Evolutionary conservation across 1,140 invertebrate genomes (phyloP), one percentile per base, ranked within the genome.

Genomic region (Yoshiicerus persimilis): DNA sequence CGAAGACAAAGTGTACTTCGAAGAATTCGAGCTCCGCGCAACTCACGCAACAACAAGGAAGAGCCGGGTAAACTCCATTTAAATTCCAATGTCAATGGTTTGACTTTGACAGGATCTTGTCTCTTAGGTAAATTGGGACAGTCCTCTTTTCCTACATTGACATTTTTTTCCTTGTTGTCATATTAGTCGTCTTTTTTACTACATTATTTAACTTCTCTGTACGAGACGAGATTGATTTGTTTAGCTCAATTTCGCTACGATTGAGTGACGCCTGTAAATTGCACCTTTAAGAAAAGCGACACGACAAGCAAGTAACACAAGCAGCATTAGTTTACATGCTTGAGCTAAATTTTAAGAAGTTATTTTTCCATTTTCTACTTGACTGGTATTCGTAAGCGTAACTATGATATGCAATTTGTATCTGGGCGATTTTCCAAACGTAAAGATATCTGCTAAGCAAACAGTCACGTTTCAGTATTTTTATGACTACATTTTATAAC

Each of bases 1-100:
- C 94, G 97, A 84, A 93, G 98, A 86, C 96, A 97, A 92, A 96
- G 96, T 90, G 97, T 97, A n/a, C 93, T 98, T 87, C 95, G 98
- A 89, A 94, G 97, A 89, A 97, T 97, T 88, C 94, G 97, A 88
- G 97, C 97, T 91, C 97, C 96, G 62, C 93, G 96, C 88, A 95
- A 95, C 89, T 93, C 93, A 89, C 92, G 93, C 85, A 91, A 87
- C 87, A 92, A 91, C 86, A 91, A 92, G 87, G 91, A 92, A 86
- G 92, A 92, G 88, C 91, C 92, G 16, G 89, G 92, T 91, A 90
- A 90, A 62, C 87, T 90, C 39, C 84, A 85, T 84, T 88, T 85
- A 88, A 64, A 30, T 64, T 87, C 86, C 88, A 64, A 66, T 66
- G 34, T 88, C 62, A 84, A 80, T 80, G 75, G 25, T 80, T 84